Percentiles rank a stretch among this genome's conserved stretches.
Evolutionary conservation across 2,113 vertebrate species (phyloP).

Genomic region (Cyrtonyx montezumae): DNA sequence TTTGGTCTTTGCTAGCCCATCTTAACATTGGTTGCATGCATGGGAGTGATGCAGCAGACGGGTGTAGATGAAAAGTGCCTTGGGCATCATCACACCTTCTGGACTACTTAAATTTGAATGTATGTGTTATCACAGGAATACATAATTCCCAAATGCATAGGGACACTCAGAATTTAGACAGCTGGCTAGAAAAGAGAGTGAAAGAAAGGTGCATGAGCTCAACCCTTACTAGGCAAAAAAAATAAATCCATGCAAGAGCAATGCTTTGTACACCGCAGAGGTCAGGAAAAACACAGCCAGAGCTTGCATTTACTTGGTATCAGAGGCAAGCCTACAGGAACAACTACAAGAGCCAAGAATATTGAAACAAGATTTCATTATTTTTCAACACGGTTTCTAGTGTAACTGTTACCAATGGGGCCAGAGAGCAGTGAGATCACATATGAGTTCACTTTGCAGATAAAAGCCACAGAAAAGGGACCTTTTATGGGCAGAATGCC

Average conservation of each 20-base stretch:
- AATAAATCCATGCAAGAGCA: not conserved
- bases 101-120: constrained; percentile 60
- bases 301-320: not conserved
- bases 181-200: constrained; percentile 20
- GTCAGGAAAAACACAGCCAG: not conserved
- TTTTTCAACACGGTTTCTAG: not conserved
- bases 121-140: constrained; percentile 57
- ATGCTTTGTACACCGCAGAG: not conserved
- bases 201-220: constrained; percentile 37
- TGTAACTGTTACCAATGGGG: not conserved
- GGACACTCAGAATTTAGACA: constrained; percentile 51
- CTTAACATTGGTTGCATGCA: constrained; percentile 26
- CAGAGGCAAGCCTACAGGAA: not conserved
- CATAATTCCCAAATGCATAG: constrained; percentile 47
- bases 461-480: not conserved
- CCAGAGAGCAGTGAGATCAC: not conserved
- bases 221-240: constrained; percentile 20
- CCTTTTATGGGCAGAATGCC: not conserved
- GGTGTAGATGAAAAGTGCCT: constrained; percentile 20
- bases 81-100: constrained; percentile 64
- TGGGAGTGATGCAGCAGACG: constrained; percentile 48
- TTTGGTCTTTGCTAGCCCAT: constrained; percentile 29
- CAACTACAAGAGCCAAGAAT: not conserved
- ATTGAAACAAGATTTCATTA: not conserved
- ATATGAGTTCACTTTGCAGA: not conserved